Evolutionary conservation across 2,888 invertebrate genomes (phyloP).

Genomic region (Salpingus planirostris): DNA sequence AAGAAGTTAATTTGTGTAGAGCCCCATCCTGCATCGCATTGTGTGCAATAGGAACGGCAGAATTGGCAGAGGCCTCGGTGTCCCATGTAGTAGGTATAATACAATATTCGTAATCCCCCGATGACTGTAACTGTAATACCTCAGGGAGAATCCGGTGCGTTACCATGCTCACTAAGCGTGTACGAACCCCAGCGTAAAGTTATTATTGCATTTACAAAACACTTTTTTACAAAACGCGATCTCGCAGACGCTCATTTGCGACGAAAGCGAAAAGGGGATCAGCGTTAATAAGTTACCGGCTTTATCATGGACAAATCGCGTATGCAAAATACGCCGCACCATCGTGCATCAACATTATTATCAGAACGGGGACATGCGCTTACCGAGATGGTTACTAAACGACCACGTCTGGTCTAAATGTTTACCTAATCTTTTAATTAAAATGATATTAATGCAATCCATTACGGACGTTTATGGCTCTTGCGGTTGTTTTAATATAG

Average conservation of each 20-base stretch:
- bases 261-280: no score
- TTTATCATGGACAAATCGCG: no score
- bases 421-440: slow-evolving; percentile 9
- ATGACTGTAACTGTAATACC: slow-evolving; percentile 26
- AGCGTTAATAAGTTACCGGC: no score
- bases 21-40: background rate
- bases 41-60: no score
- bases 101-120: slow-evolving; percentile 32
- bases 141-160: slow-evolving; percentile 26
- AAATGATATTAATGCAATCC: slow-evolving; percentile 9
- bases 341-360: no score
- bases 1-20: slow-evolving; percentile 4
- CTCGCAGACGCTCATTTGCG: no score
- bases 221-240: no score
- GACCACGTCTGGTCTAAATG: background rate
- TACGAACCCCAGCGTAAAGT: slow-evolving; percentile 27
- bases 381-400: no score
- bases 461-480: slow-evolving; percentile 7
- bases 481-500: slow-evolving; percentile 15
- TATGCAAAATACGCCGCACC: no score
- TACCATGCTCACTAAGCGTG: slow-evolving; percentile 33
- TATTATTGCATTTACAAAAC: slow-evolving; percentile 28
- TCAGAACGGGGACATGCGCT: no score
- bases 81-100: slow-evolving; percentile 22
- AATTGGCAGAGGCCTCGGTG: no score